Percentiles rank a stretch among this genome's conserved stretches.
phyloP scores from a whole-genome alignment of 2,113 vertebrate genomes.

The Acinonyx jubatus region DNA sequence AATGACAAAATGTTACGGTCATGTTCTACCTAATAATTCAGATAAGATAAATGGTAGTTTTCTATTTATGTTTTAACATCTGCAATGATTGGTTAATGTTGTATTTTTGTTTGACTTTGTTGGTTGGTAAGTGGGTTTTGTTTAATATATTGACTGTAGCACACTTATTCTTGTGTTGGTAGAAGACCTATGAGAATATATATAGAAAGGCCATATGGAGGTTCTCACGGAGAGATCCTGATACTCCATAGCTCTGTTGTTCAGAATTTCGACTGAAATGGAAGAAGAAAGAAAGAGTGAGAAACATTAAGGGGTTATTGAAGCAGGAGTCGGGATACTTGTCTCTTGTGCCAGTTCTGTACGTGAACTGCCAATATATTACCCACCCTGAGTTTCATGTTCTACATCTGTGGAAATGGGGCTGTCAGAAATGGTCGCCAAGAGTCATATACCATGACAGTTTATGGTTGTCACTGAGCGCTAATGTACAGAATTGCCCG shows the following conservation, averaged over 20 bases:
- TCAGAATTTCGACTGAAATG: slow-evolving; percentile 93
- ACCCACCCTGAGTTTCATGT: slow-evolving; percentile 5
- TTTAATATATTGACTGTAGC: slow-evolving; percentile 93
- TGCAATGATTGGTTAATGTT: slow-evolving; percentile 71
- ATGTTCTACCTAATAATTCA: slow-evolving; percentile 85
- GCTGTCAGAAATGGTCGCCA: background rate
- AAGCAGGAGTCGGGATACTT: background rate
- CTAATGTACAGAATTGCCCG: background rate
- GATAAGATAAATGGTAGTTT: slow-evolving; percentile 84
- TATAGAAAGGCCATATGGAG: slow-evolving; percentile 91
- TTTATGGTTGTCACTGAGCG: background rate
- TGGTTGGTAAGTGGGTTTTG: slow-evolving; percentile 73
- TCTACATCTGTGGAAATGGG: background rate
- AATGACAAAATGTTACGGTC: slow-evolving; percentile 85
- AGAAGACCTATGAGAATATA: slow-evolving; percentile 87
- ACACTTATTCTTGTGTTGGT: slow-evolving; percentile 94
- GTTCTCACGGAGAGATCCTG: slow-evolving; percentile 92
- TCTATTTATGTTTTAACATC: slow-evolving; percentile 85
- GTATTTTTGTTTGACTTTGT: slow-evolving; percentile 66
- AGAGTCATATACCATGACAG: background rate
- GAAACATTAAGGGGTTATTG: slow-evolving; percentile 59
- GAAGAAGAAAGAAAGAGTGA: slow-evolving; percentile 80
- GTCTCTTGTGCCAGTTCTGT: slow-evolving; percentile 5
- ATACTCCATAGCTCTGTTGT: slow-evolving; percentile 90
- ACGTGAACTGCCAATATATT: slow-evolving; percentile 13